A percentile compares a stretch with the other conserved stretches of the same genome.
Conservation (phyloP, 2,888 invertebrate species). For the Thecocarcelia acutangulata region DNA sequence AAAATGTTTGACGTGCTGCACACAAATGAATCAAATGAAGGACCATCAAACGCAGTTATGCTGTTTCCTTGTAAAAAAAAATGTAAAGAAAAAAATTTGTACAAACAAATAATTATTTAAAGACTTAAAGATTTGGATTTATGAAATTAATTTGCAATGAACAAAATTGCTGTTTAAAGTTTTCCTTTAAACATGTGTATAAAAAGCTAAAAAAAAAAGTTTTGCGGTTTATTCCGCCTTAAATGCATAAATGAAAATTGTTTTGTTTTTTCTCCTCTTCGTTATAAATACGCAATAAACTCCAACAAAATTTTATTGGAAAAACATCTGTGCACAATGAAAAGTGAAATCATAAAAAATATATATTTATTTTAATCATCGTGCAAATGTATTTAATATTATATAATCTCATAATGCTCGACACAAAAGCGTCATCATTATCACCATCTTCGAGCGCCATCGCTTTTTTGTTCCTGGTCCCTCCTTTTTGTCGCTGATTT, state of each 20-base stretch:
- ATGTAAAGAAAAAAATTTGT: slow-evolving; percentile 5
- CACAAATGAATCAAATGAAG: slow-evolving; percentile 52
- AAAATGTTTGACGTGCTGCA: slow-evolving; percentile 61
- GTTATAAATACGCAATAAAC: slow-evolving; percentile 8
- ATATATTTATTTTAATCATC: slow-evolving; percentile 56
- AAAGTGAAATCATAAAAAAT: not conserved
- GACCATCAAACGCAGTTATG: slow-evolving; percentile 30
- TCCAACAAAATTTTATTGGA: slow-evolving; percentile 11
- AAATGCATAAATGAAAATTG: too few relatives aligned
- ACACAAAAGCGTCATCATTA: slow-evolving; percentile 38
- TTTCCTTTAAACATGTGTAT: too few relatives aligned
- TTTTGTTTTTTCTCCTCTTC: not conserved
- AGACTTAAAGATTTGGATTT: not conserved
- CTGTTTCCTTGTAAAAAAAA: not conserved
- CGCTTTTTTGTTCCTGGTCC: not conserved
- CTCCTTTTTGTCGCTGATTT: slow-evolving; percentile 8
- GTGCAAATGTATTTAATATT: slow-evolving; percentile 47
- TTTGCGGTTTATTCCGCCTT: too few relatives aligned
- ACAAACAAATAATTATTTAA: slow-evolving; percentile 34
- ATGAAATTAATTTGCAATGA: not conserved
- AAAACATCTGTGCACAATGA: slow-evolving; percentile 52
- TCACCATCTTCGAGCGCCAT: slow-evolving; percentile 23
- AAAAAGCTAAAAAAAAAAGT: too few relatives aligned
- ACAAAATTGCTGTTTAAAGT: too few relatives aligned
- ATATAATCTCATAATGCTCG: slow-evolving; percentile 43